Base-by-base conservation (phyloP, 2,113 vertebrate species). In the Formicarius rufipectus region DNA sequence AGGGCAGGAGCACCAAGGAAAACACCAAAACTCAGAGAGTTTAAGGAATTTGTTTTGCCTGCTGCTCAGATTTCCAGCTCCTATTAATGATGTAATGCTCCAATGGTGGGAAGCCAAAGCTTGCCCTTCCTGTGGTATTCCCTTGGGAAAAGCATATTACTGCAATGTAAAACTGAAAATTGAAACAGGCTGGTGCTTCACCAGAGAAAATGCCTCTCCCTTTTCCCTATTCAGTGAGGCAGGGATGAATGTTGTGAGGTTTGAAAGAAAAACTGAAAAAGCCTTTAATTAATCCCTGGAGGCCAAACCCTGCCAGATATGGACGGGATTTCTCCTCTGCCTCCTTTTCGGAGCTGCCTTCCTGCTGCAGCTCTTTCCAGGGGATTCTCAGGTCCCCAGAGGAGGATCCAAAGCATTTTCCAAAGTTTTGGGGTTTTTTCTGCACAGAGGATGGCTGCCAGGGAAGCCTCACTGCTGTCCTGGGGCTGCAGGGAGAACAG, bases 211-310 rank as follows among this genome's bases (percentile, higher is more conserved):
- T 63, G 90, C 82, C 90, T 94, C 95, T 96, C 88, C 71, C 63
- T 91, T 85, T 89, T 74, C 75, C 71, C 95, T 84, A 47, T 76
- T 80, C 93, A 86, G 75, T 24, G 50, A 96, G 82, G 81, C 66
- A 1, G 81, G 83, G 91, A 96, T 56, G 58, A 79, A 91, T 59
- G 45, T 49, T 94, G 93, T 66, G 89, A 91, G 95, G 92, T 90
- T 90, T 88, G 92, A 96, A 96, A 96, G 93, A 78, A 93, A 94
- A 97, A 91, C 88, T 94, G 95, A 90, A 90, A 95, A 92, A 96
- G 88, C 72, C 78, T 92, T 94, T 96, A 96, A 96, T 97, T 93
- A 91, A 95, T 97, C 95, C 91, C 95, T 31, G 64, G 85, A 90
- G 92, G 87, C 72, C 44, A 84, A 88, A 80, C 52, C 37, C 33